These are phyloP conservation scores for Turritopsis rubra DNA, from an alignment of 30 jellyfish, hydroid and myxozoan genomes.

Conservation along the genomic window DNA sequence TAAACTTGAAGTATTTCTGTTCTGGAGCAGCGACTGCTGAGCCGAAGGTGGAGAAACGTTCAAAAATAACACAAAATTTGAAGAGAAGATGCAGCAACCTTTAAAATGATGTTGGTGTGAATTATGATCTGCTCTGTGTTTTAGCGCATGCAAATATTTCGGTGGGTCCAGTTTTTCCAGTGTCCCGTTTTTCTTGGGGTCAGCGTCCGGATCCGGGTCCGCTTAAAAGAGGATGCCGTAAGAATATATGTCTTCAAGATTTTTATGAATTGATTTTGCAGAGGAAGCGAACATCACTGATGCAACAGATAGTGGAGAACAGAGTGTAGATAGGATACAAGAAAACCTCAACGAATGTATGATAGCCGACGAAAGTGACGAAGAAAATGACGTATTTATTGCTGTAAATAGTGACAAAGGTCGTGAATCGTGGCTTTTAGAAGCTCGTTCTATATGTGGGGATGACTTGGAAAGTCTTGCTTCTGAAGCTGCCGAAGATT, in stretches of 20 bases:
- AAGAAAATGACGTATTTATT: constrained; percentile 49
- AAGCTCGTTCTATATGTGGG: constrained; percentile 90
- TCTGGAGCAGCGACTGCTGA: too few relatives aligned
- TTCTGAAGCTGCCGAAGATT: constrained; percentile 69
- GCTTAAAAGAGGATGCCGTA: neutral
- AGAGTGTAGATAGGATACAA: neutral
- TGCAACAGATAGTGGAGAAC: constrained; percentile 9
- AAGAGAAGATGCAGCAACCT: too few relatives aligned
- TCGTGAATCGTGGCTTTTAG: constrained; percentile 59
- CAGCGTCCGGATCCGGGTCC: too few relatives aligned
- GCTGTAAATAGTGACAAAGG: constrained; percentile 25
- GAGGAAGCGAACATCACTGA: neutral
- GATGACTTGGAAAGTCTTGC: constrained; percentile 89
- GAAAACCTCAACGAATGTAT: neutral
- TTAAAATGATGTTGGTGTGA: too few relatives aligned
- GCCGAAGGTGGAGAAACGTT: too few relatives aligned
- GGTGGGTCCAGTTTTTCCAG: too few relatives aligned
- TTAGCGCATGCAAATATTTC: too few relatives aligned
- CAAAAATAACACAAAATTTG: too few relatives aligned
- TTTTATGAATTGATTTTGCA: neutral
- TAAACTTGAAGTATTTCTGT: too few relatives aligned
- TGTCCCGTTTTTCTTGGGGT: too few relatives aligned
- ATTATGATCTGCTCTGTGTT: too few relatives aligned
- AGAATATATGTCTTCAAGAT: neutral
- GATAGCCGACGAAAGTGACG: constrained; percentile 40